Evolutionary conservation across 2,113 vertebrate species (phyloP).

Genomic region (Cololabis saira): DNA sequence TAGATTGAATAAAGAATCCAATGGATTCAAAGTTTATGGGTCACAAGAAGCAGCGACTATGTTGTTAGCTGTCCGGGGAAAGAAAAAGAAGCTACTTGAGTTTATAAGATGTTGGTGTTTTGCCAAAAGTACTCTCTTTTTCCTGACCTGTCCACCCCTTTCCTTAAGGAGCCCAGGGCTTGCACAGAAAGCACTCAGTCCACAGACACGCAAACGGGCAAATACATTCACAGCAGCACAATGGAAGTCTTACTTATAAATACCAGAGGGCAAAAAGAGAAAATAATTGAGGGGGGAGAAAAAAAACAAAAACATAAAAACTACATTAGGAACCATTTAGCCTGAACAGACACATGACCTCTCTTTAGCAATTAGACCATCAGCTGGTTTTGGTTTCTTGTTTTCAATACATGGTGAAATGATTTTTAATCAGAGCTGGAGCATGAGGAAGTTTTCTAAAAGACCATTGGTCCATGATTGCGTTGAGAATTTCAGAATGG

Average conservation of each 20-base stretch:
- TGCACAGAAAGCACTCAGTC: conserved; percentile 16
- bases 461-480: conserved; percentile 52
- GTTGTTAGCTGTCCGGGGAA: conserved; percentile 49
- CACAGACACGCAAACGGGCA: conserved; percentile 14
- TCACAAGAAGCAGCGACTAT: conserved; percentile 42
- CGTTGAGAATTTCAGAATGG: conserved; percentile 40
- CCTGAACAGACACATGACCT: conserved; percentile 13
- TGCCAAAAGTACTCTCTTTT: conserved; percentile 62
- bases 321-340: conserved; percentile 1
- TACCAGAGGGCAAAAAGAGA: neutral
- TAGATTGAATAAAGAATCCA: conserved; percentile 25
- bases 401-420: conserved; percentile 19
- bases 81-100: conserved; percentile 44
- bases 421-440: conserved; percentile 48
- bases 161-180: conserved; percentile 40
- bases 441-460: conserved; percentile 38
- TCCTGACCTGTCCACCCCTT: conserved; percentile 58
- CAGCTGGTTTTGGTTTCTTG: conserved; percentile 22
- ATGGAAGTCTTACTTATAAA: conserved; percentile 13
- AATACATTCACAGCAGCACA: conserved; percentile 6
- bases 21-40: conserved; percentile 47
- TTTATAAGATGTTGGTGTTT: conserved; percentile 62
- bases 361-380: conserved; percentile 3
- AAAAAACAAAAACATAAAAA: conserved; percentile 14
- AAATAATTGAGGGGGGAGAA: conserved; percentile 33